Evolutionary conservation across 1,140 invertebrate species (phyloP), one percentile per base, ranked within the genome.

Genomic region (Drosophila parabipectinata): DNA sequence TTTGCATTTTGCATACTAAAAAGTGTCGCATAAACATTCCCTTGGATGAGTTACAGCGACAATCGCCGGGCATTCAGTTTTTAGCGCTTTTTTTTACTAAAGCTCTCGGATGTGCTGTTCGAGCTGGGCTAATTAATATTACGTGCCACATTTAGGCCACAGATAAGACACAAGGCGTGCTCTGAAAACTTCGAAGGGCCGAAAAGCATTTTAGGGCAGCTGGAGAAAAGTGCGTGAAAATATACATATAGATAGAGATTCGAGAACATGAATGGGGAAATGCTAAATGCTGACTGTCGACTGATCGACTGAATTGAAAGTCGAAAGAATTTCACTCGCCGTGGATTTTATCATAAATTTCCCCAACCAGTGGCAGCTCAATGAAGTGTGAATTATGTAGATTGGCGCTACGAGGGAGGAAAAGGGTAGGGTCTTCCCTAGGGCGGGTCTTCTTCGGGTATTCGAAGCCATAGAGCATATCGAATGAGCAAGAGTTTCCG

Each of bases 51-150:
- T 69, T 69, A 68, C 66, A 54, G 66, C 12, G 12, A 73, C 71
- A 62, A 55, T 50, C 37, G 64, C 26, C 44, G 51, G 41, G 26
- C 64, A 67, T 32, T 69, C 50, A 56, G 21, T 21, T 10, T 68
- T 68, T 68, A 58, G 21, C n/a, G 21, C 37, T 50, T 18, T 47
- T 47, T 54, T 68, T 30, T 39, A 21, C 39, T 28, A 0, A 3
- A 30, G 53, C 34, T 37, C 34, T 41, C 26, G 26, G 26, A 30
- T 62, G 74, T 61, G 30, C 56, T 62, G 59, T 28, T 77, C 28
- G 47, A 55, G 52, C 58, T 81, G 77, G 62, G 61, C 81, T 87
- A 85, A 85, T 85, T 85, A 85, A 87, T 85, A 81, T 69, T 81
- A 85, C 81, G 81, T 85, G 81, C 77, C 58, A 51, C 60, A 18